Conservation (phyloP, 92 coral and sea anemone species). For the Hydrozoanthus gracilis region DNA sequence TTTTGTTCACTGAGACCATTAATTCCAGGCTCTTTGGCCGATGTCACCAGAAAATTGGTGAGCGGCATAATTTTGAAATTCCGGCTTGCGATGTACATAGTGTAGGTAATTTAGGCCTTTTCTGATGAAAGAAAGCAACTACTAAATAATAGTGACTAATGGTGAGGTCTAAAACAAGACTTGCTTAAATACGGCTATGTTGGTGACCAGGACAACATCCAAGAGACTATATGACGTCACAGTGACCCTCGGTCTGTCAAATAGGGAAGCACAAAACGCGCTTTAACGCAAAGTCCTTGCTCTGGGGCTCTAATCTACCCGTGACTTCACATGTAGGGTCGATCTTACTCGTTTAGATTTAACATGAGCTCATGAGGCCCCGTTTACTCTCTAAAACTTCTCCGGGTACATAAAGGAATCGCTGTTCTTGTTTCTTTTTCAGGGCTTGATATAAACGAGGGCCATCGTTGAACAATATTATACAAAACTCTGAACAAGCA, state of each 20-base stretch:
- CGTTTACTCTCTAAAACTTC: too few species aligned
- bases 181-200: not conserved
- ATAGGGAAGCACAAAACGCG: too few species aligned
- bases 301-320: too few species aligned
- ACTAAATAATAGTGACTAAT: not conserved
- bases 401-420: too few species aligned
- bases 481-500: too few species aligned
- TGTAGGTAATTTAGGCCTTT: not conserved
- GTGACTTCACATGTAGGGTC: too few species aligned
- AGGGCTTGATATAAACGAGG: too few species aligned
- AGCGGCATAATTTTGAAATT: not conserved
- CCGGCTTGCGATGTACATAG: not conserved
- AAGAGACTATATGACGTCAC: not conserved
- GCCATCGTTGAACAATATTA: too few species aligned
- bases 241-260: slow-evolving; percentile 1
- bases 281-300: too few species aligned
- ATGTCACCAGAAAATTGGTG: not conserved
- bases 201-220: not conserved
- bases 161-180: not conserved
- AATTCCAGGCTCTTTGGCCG: not conserved
- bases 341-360: too few species aligned
- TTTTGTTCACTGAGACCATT: not conserved
- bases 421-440: too few species aligned
- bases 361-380: too few species aligned
- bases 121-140: not conserved